Base-by-base conservation (phyloP, 2,888 invertebrate genomes). In the Marronus borbonicus region DNA sequence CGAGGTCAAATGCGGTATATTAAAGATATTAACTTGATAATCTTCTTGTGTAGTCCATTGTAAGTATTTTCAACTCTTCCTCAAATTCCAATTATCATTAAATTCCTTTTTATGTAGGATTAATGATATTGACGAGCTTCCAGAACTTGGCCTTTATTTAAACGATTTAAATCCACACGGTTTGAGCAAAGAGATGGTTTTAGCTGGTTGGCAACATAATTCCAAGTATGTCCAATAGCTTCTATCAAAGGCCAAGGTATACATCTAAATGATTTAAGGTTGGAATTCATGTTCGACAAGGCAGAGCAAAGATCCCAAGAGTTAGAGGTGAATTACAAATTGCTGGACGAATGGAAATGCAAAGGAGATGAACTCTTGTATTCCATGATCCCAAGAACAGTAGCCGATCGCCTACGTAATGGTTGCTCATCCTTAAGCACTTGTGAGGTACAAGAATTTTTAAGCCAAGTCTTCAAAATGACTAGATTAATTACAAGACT, bases 21-120 rank as follows among this genome's bases (percentile, higher is more conserved):
- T 12, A 92, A 93, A 52, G 96, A 97, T 82, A 93, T 96, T 78
- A 93, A 95, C 80, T 92, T 93, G 0, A 92, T 97, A 52, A 94
- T 96, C 77, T 97, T 96, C 85, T 90, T 97, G 0, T 97, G 97
- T 86, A 95, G 96, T 84, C 97, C 97, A 0, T 90, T 97, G 95
- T 97, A 88, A 92, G 94, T 91, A 24, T 36, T 12, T 62, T 31
- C 3, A 28, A 31, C 31, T 12, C 4, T 36, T 65, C 8, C 17
- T 36, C 31, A 39, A 8, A 24, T 69, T n/a, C 36, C 2, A 50
- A n/a, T 12, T 8, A 28, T 28, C 39, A 20, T 36, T 24, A n/a
- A 58, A 39, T 50, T 60, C 81, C 76, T 62, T 79, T 89, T 36
- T 36, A 5, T 88, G 12, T 87, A 95, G 94, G 72, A 94, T 97